phyloP scores from a whole-genome alignment of 2,888 invertebrate genomes.

The Phasia obesa region DNA sequence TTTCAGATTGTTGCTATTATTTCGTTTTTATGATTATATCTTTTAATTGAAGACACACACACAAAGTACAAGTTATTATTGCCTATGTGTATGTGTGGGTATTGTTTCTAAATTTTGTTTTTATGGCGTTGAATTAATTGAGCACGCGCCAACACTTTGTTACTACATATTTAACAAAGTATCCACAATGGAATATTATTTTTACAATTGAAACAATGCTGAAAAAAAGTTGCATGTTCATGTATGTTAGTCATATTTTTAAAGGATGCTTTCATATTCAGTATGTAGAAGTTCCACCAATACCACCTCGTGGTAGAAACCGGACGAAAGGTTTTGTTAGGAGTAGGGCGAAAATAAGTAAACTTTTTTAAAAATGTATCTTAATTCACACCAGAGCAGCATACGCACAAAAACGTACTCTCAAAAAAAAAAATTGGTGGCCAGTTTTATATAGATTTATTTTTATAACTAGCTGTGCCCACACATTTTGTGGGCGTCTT shows the following conservation, averaged over 20 bases:
- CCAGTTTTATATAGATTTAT: too few species aligned
- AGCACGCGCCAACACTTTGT: constrained; percentile 79
- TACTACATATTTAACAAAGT: constrained; percentile 58
- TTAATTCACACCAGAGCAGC: too few species aligned
- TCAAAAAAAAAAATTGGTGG: too few species aligned
- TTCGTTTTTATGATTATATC: constrained; percentile 1
- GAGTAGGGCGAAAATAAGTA: too few species aligned
- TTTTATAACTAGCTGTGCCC: too few species aligned
- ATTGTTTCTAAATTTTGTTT: constrained; percentile 20
- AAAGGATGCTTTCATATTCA: neutral
- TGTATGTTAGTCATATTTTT: neutral
- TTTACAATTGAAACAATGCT: neutral
- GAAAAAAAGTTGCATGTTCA: neutral
- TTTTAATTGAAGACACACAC: neutral
- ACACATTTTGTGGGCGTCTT: too few species aligned
- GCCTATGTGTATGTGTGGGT: neutral
- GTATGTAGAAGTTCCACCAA: too few species aligned
- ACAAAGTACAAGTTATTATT: neutral
- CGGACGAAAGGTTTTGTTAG: too few species aligned
- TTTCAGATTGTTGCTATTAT: constrained; percentile 41
- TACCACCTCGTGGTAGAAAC: too few species aligned
- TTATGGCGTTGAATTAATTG: constrained; percentile 66
- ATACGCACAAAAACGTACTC: too few species aligned
- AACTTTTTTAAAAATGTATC: too few species aligned
- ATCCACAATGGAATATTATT: constrained; percentile 54